phyloP scores from a whole-genome alignment of 2,113 vertebrate genomes.

The Cichladusa arquata region DNA sequence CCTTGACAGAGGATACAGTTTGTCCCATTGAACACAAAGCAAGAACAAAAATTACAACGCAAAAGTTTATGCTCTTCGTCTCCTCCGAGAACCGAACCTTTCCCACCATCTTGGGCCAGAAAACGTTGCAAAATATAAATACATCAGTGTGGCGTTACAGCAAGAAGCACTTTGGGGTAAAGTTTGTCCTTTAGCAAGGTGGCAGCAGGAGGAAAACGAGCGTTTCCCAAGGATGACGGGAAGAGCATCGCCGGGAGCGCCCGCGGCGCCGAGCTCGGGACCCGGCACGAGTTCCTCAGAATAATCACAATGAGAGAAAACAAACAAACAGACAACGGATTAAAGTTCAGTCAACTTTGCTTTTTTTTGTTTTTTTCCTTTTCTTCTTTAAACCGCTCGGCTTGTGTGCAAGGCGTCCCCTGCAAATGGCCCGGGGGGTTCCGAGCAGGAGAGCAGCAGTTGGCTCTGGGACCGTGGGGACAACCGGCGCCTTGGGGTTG shows the following conservation, averaged over 20 bases:
- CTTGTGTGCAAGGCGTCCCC: constrained; percentile 49
- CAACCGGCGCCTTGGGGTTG: not conserved
- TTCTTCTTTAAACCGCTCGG: constrained; percentile 12
- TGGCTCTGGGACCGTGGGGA: not conserved
- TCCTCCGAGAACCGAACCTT: constrained; percentile 32
- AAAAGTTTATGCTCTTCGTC: constrained; percentile 34
- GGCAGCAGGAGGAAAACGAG: constrained; percentile 31
- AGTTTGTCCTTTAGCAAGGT: constrained; percentile 36
- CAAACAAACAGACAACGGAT: not conserved
- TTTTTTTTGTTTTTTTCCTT: not conserved
- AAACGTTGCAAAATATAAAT: constrained; percentile 14
- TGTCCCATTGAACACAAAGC: constrained; percentile 65
- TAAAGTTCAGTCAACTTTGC: constrained; percentile 34
- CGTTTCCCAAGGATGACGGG: constrained; percentile 39
- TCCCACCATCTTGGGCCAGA: not conserved
- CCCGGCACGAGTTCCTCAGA: not conserved
- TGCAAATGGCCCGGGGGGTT: not conserved
- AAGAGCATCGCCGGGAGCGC: not conserved
- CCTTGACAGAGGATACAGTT: constrained; percentile 70
- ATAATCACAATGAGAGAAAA: not conserved
- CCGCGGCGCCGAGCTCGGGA: not conserved
- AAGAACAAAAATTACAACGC: constrained; percentile 24
- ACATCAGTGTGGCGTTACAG: constrained; percentile 32
- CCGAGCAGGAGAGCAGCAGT: not conserved
- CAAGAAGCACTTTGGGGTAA: constrained; percentile 42